Percentiles rank a stretch among this genome's conserved stretches.
phyloP scores from a whole-genome alignment of 2,888 invertebrate genomes.

The Cryptus viduatorius region DNA sequence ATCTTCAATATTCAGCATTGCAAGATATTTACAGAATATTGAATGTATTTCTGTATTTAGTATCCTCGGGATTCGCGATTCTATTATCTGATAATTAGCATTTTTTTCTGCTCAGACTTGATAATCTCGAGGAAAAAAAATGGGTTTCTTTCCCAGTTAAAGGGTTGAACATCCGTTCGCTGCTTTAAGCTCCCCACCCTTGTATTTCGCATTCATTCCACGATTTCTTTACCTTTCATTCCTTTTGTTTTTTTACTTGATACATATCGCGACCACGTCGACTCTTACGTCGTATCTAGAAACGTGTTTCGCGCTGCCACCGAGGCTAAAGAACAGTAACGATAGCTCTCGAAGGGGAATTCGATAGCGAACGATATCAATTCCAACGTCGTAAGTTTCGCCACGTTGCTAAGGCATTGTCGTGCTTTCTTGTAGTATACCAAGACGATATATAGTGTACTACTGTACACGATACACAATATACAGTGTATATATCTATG shows the following conservation, averaged over 20 bases:
- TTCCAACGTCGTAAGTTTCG: conserved; percentile 50
- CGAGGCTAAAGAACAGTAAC: conserved; percentile 10
- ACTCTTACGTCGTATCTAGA: conserved; percentile 41
- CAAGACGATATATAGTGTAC: conserved; percentile 9
- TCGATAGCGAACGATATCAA: conserved; percentile 63
- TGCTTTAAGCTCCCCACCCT: conserved; percentile 11
- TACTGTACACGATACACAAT: conserved; percentile 5
- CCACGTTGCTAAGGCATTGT: conserved; percentile 51
- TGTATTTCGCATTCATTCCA: neutral
- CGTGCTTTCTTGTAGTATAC: conserved; percentile 42
- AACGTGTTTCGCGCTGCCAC: conserved; percentile 9
- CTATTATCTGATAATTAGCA: too few relatives aligned
- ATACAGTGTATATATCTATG: conserved; percentile 28
- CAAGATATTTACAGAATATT: too few relatives aligned
- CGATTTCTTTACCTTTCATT: conserved; percentile 4
- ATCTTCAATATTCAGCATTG: too few relatives aligned
- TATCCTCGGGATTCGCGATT: too few relatives aligned
- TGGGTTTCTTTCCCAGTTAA: too few relatives aligned
- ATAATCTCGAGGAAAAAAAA: too few relatives aligned
- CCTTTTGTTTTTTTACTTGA: conserved; percentile 26
- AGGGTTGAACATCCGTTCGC: neutral
- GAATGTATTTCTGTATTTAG: too few relatives aligned
- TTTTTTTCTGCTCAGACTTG: too few relatives aligned
- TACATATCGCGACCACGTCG: conserved; percentile 43
- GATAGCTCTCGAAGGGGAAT: conserved; percentile 36